Base-by-base conservation (phyloP, 2,888 invertebrate genomes). In the Baronia brevicornis region DNA sequence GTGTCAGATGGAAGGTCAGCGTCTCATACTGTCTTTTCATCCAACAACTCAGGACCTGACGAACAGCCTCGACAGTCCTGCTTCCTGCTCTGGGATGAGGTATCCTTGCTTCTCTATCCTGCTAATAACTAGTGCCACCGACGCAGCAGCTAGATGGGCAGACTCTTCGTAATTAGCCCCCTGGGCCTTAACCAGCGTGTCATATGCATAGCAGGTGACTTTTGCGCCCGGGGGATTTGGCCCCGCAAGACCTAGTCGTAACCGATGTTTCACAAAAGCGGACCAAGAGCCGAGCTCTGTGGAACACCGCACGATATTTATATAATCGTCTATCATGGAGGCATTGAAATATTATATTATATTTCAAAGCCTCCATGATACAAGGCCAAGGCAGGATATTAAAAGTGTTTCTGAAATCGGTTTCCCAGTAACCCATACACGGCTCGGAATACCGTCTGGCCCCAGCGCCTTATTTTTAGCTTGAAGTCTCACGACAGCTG, bases 121-220 rank as follows among this genome's bases (percentile, higher is more conserved):
- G 1, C 10, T 11, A 1, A 43, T 41, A 0, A 43, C 35, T 0
- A 12, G 13, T 1, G 45, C 29, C 1, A 28, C 41, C 0, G 32
- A 38, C 1, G 37, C 43, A 4, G 41, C 35, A 0, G 41, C 44
- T 4, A 22, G 23, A 5, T 14, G 3, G 1, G 31, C 9, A 1
- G 38, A 41, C 4, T 33, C 36, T 4, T 19, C 1, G 21, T 20
- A 32, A 2, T 9, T 5, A 6, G 1, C 13, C 3, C 36, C 41
- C 4, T 17, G 13, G 1, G 38, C 36, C 1, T 20, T 26, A 0
- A 44, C 40, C 1, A 46, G 28, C 0, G 44, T 50, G 38, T 48
- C 41, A 26, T 48, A 45, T 0, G 45, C 45, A 15, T 48, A 45
- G 7, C 43, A 50, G 0, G 15, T 27, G 0, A 40, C 25, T 4